Evolutionary conservation across 2,888 invertebrate genomes (phyloP), one percentile per base, ranked within the genome.

Genomic region (Micropterix aruncella): DNA sequence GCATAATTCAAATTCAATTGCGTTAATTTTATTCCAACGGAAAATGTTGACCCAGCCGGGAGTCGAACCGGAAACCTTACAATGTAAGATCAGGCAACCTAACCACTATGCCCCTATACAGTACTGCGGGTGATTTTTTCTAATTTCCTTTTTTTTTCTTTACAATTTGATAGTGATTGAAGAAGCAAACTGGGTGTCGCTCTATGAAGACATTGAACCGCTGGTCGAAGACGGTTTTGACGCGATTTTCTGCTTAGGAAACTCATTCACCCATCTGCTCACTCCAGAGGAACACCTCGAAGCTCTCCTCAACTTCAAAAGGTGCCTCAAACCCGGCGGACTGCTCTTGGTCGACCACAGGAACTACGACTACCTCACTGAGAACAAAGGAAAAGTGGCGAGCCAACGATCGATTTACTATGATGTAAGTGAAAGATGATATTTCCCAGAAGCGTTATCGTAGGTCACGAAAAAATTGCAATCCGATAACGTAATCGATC

Each of bases 181-280:
- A 60, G 91, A 92, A 67, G 91, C 89, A 0, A 91, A 90, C 60
- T 92, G 92, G 92, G 64, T 91, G 53, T 84, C 84, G 0, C 59
- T 92, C 2, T 77, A 80, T 3, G 76, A 82, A 27, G 89, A 91
- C 56, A 75, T 91, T 19, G 54, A 66, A 1, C 66, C 77, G 50
- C 56, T 78, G 1, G 54, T 75, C 3, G 74, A 71, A 2, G 74
- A 71, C 9, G 77, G 80, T 44, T 92, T 89, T 57, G 92, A 92
- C 65, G 91, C 91, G 0, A 88, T 92, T 19, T 81, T 92, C 50
- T 91, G 91, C 57, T 68, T 92, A 43, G 92, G 92, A 41, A 92
- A 92, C 63, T 91, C 91, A 2, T 27, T 27, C 12, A 27, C 27
- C 7, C 27, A 27, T 12, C 27, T 27, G 27, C 27, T 27, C 5